Percentiles rank a stretch among this genome's conserved stretches.
phyloP scores from a whole-genome alignment of 2,113 vertebrate species.

The Percopsis transmontana region DNA sequence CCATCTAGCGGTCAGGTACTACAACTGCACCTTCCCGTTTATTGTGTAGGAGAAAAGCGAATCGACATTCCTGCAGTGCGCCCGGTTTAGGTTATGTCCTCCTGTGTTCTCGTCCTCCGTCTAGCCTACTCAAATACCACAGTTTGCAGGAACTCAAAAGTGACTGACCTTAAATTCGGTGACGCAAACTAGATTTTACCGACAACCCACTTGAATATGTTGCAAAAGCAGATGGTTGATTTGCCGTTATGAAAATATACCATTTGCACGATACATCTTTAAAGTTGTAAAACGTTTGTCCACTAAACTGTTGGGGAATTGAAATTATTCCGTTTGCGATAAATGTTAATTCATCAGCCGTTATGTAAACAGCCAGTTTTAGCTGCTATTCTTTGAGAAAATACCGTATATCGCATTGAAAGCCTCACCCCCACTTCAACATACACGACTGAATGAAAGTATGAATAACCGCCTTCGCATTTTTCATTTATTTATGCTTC shows the following conservation, averaged over 20 bases:
- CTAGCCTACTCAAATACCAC: conserved; percentile 20
- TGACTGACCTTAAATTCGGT: conserved; percentile 6
- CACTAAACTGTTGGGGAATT: neutral
- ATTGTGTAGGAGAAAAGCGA: conserved; percentile 13
- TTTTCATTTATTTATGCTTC: conserved; percentile 36
- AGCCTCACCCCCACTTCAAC: conserved; percentile 11
- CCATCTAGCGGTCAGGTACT: conserved; percentile 52
- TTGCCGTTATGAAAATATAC: conserved; percentile 12
- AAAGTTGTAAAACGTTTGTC: conserved; percentile 31
- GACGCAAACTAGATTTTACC: neutral
- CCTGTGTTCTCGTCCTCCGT: conserved; percentile 44
- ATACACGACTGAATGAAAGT: conserved; percentile 31
- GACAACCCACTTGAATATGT: conserved; percentile 8
- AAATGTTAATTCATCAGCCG: neutral
- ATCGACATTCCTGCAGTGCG: conserved; percentile 58
- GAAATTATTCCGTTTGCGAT: neutral
- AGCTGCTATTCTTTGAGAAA: neutral
- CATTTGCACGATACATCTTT: neutral
- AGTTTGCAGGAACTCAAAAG: conserved; percentile 3
- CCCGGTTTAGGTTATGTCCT: conserved; percentile 25
- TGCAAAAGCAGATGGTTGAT: neutral
- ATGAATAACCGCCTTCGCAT: conserved; percentile 16
- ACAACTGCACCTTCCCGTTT: conserved; percentile 2
- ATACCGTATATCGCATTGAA: neutral
- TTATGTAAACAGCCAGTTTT: neutral